A percentile compares a stretch with the other conserved stretches of the same genome.
phyloP scores from a whole-genome alignment of 2,113 vertebrate species.

The Cavia aperea region DNA sequence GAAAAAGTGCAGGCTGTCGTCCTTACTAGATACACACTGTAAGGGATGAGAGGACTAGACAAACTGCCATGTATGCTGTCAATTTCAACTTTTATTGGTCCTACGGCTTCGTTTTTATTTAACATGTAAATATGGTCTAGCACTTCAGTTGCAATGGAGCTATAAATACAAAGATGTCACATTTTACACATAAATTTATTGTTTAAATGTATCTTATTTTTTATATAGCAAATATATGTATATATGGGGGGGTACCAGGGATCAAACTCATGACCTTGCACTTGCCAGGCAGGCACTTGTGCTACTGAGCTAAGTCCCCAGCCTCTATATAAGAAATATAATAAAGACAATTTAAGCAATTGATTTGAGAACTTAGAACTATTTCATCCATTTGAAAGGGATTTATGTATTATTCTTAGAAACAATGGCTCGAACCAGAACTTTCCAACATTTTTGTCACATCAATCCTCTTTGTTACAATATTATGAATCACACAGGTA shows the following conservation, averaged over 20 bases:
- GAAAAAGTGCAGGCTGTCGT: not conserved
- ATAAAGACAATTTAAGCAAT: slow-evolving; percentile 36
- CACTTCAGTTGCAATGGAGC: not conserved
- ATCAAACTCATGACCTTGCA: no score
- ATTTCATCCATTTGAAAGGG: not conserved
- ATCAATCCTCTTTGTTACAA: not conserved
- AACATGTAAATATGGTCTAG: not conserved
- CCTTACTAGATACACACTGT: not conserved
- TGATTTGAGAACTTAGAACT: not conserved
- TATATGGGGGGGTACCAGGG: no score
- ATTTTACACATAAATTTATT: not conserved
- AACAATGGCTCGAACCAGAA: not conserved
- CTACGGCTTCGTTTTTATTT: slow-evolving; percentile 19
- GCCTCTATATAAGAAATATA: not conserved
- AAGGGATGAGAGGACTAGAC: not conserved
- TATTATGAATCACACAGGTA: not conserved
- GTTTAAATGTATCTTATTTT: not conserved
- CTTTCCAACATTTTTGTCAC: slow-evolving; percentile 24
- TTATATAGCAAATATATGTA: not conserved
- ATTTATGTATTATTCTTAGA: slow-evolving; percentile 11
- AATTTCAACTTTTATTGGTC: not conserved
- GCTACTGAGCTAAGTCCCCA: no score
- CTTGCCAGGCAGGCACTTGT: no score
- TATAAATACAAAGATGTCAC: not conserved
- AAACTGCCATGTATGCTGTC: not conserved